A percentile compares a stretch with the other conserved stretches of the same genome.
phyloP scores from a whole-genome alignment of 2,888 invertebrate species.

The Herminia tarsipennalis region DNA sequence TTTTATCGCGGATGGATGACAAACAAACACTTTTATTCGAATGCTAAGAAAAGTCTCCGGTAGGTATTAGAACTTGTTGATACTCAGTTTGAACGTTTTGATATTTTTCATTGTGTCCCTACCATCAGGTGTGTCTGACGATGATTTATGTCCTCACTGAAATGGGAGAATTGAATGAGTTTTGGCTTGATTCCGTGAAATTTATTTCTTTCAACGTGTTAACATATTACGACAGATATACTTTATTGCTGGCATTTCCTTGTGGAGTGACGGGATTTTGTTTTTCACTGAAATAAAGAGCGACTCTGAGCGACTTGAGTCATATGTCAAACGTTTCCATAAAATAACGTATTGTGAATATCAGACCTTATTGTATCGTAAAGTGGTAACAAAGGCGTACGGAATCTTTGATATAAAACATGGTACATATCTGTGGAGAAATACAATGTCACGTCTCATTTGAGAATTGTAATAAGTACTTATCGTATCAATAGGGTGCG shows the following conservation, averaged over 20 bases:
- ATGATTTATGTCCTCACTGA: slow-evolving; percentile 73
- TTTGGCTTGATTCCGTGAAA: slow-evolving; percentile 57
- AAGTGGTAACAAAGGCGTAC: neutral
- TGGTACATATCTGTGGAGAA: too few species aligned
- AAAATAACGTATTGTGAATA: neutral
- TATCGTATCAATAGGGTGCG: too few species aligned
- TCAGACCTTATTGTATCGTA: neutral
- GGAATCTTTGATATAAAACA: too few species aligned
- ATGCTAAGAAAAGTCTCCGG: slow-evolving; percentile 35
- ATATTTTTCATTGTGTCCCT: slow-evolving; percentile 70
- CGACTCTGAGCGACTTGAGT: too few species aligned
- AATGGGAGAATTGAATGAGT: slow-evolving; percentile 69
- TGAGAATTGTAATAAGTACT: too few species aligned
- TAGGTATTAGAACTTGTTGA: slow-evolving; percentile 63
- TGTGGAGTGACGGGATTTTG: slow-evolving; percentile 27
- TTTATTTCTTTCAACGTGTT: slow-evolving; percentile 53
- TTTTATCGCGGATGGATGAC: slow-evolving; percentile 11
- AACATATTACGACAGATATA: slow-evolving; percentile 43
- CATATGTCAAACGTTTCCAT: too few species aligned
- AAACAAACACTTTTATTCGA: slow-evolving; percentile 37
- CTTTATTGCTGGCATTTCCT: slow-evolving; percentile 28
- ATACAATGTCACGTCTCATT: too few species aligned
- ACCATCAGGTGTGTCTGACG: slow-evolving; percentile 74
- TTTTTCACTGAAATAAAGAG: slow-evolving; percentile 14
- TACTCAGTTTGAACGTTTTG: slow-evolving; percentile 56